A percentile compares a stretch with the other conserved stretches of the same genome.
Conservation (phyloP, 2,113 vertebrate genomes). For the Chaenocephalus aceratus region DNA sequence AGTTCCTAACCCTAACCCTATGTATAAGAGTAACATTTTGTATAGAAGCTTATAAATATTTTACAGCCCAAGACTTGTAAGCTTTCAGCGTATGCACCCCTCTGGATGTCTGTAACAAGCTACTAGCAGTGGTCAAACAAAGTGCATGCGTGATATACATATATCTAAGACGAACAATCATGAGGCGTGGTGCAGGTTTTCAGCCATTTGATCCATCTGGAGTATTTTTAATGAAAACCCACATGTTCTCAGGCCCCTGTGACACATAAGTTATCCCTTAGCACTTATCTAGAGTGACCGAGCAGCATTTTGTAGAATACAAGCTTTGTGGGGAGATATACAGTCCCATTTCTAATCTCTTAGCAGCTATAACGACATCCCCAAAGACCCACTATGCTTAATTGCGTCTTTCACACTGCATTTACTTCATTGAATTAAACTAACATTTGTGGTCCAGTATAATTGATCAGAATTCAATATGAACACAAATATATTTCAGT, state of each 20-base stretch:
- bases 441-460: constrained; percentile 35
- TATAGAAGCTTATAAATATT: constrained; percentile 7
- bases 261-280: constrained; percentile 2
- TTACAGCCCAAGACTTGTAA: background rate
- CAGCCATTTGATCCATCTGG: background rate
- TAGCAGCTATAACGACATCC: constrained; percentile 41
- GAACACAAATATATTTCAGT: constrained; percentile 38
- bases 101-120: constrained; percentile 1
- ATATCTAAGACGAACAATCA: background rate
- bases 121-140: background rate
- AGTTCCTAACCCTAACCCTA: too few relatives aligned
- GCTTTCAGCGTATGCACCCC: background rate
- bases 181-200: background rate
- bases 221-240: constrained; percentile 19
- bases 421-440: constrained; percentile 53
- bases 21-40: background rate
- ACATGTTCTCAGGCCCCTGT: background rate
- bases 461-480: constrained; percentile 43
- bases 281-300: constrained; percentile 22
- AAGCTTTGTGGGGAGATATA: constrained; percentile 28
- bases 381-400: constrained; percentile 47
- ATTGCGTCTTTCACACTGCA: constrained; percentile 53
- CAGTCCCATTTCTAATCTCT: constrained; percentile 41
- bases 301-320: constrained; percentile 33
- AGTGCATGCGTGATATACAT: background rate